Evolutionary conservation across 2,888 invertebrate genomes (phyloP).

Genomic region (Trachelus iudaicus): DNA sequence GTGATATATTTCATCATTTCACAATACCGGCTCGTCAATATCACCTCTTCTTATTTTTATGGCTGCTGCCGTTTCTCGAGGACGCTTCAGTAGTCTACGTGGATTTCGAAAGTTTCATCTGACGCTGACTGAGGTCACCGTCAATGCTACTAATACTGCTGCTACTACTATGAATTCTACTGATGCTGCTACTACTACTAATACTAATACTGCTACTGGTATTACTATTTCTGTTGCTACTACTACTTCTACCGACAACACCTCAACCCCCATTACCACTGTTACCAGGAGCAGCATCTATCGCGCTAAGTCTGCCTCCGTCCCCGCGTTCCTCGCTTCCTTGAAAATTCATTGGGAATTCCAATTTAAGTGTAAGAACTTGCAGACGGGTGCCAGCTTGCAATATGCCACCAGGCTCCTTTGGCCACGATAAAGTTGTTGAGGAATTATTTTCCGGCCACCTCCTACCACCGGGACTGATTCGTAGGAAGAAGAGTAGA

Average conservation of each 20-base stretch:
- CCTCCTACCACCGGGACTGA: background rate
- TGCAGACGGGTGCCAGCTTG: background rate
- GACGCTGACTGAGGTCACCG: background rate
- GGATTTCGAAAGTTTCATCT: background rate
- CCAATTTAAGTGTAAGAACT: background rate
- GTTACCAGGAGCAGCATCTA: background rate
- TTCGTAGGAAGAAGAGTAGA: background rate
- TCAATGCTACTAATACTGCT: background rate
- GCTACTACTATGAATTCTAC: background rate
- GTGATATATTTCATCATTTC: background rate
- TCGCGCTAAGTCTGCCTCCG: slow-evolving; percentile 2
- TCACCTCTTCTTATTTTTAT: background rate
- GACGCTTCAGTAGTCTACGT: background rate
- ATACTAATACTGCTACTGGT: too few species aligned
- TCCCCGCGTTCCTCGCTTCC: background rate
- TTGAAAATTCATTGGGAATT: background rate
- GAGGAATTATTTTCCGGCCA: background rate
- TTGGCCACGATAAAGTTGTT: background rate
- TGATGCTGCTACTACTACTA: too few species aligned
- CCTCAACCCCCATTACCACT: background rate
- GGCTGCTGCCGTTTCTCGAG: background rate
- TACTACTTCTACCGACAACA: background rate
- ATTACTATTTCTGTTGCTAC: background rate
- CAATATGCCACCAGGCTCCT: background rate
- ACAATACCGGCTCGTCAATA: background rate